These are phyloP conservation scores for Nomia melanderi DNA, from an alignment of 1,140 invertebrate species.

Conservation along the genomic window DNA sequence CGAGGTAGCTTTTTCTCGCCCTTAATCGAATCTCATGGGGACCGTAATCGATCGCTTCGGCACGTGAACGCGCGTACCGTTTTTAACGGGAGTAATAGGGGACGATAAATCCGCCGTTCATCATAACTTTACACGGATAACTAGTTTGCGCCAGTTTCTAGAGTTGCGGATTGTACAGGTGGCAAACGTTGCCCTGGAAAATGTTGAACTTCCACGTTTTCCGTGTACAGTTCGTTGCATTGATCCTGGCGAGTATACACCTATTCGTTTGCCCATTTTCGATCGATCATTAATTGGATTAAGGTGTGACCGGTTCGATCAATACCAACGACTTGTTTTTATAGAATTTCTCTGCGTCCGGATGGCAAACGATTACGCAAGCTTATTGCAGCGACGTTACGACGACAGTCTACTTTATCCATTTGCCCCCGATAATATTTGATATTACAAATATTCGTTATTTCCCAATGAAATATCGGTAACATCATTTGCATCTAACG, in stretches of 20 bases:
- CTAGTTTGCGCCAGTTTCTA: constrained; percentile 39
- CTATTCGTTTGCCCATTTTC: background rate
- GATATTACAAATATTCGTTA: no score
- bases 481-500: no score
- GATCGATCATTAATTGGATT: background rate
- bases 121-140: constrained; percentile 22
- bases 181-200: constrained; percentile 6
- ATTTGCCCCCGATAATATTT: no score
- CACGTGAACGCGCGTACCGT: background rate
- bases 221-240: background rate
- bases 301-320: no score
- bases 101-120: constrained; percentile 31
- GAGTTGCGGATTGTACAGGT: constrained; percentile 12
- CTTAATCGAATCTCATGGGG: background rate
- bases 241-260: background rate
- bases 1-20: background rate
- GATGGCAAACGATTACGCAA: no score
- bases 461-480: no score
- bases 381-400: no score
- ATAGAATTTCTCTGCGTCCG: no score
- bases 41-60: background rate
- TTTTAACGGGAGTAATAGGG: constrained; percentile 22
- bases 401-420: no score
- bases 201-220: background rate
- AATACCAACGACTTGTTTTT: no score